Percentiles rank a stretch among this genome's conserved stretches.
phyloP scores from a whole-genome alignment of 2,113 vertebrate species.

The Felis chaus region DNA sequence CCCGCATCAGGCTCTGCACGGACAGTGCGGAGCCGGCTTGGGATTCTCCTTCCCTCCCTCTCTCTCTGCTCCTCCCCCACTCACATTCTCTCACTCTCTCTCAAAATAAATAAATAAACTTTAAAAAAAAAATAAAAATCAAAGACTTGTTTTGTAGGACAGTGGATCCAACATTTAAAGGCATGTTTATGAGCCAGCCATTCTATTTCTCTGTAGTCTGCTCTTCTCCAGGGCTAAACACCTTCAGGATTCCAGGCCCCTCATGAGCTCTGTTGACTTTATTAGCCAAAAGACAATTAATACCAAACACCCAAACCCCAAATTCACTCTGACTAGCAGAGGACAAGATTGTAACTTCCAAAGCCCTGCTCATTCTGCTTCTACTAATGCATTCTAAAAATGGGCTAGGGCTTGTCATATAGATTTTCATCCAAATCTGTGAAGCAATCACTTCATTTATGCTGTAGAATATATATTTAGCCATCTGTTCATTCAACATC shows the following conservation, averaged over 20 bases:
- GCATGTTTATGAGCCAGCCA: background rate
- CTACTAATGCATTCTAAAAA: background rate
- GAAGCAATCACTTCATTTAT: background rate
- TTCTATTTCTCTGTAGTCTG: background rate
- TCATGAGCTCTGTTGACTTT: background rate
- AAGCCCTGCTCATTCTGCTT: background rate
- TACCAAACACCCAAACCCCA: background rate
- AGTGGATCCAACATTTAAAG: background rate
- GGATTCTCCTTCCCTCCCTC: too few relatives aligned
- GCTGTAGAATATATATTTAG: background rate
- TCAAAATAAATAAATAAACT: too few relatives aligned
- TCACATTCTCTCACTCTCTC: too few relatives aligned
- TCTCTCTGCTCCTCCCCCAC: too few relatives aligned
- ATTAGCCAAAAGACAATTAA: background rate
- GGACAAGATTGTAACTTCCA: background rate
- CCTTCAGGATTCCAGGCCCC: background rate
- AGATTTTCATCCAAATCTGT: background rate
- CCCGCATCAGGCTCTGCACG: too few relatives aligned
- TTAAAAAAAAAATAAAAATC: background rate
- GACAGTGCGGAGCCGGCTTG: too few relatives aligned
- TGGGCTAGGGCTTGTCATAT: background rate
- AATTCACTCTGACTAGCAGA: background rate
- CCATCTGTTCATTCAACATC: background rate
- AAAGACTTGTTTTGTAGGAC: background rate
- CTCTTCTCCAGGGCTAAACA: background rate